A percentile compares a stretch with the other conserved stretches of the same genome.
phyloP scores from a whole-genome alignment of 2,888 invertebrate genomes.

The Zeuzera pyrina region DNA sequence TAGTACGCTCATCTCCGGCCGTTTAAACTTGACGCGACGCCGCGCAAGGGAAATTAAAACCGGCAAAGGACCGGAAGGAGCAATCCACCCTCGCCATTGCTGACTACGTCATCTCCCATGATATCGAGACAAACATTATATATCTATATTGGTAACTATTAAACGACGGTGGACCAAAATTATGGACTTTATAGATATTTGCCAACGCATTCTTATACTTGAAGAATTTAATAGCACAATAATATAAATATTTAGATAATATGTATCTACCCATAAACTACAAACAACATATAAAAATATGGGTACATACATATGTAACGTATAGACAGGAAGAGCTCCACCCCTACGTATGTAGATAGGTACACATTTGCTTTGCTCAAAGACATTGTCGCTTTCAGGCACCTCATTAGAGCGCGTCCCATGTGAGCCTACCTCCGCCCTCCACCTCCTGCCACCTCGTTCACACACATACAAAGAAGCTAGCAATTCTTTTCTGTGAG shows the following conservation, averaged over 20 bases:
- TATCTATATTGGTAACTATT: too few relatives aligned
- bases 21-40: conserved; percentile 63
- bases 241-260: background rate
- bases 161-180: too few relatives aligned
- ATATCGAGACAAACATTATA: too few relatives aligned
- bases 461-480: conserved; percentile 32
- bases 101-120: background rate
- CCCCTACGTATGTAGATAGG: conserved; percentile 55
- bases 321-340: conserved; percentile 42
- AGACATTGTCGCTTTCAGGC: conserved; percentile 74
- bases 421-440: conserved; percentile 61
- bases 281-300: too few relatives aligned
- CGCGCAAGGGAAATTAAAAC: conserved; percentile 68
- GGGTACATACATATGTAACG: background rate
- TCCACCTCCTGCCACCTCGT: conserved; percentile 18
- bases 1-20: conserved; percentile 71
- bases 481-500: conserved; percentile 65
- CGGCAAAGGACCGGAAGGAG: conserved; percentile 63
- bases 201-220: too few relatives aligned
- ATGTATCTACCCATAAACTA: too few relatives aligned
- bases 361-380: conserved; percentile 71
- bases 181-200: too few relatives aligned
- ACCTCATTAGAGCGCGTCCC: conserved; percentile 73
- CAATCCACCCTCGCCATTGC: conserved; percentile 25
- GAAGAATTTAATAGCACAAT: too few relatives aligned